phyloP scores from a whole-genome alignment of 2,113 vertebrate genomes.

The Pantherophis guttatus region DNA sequence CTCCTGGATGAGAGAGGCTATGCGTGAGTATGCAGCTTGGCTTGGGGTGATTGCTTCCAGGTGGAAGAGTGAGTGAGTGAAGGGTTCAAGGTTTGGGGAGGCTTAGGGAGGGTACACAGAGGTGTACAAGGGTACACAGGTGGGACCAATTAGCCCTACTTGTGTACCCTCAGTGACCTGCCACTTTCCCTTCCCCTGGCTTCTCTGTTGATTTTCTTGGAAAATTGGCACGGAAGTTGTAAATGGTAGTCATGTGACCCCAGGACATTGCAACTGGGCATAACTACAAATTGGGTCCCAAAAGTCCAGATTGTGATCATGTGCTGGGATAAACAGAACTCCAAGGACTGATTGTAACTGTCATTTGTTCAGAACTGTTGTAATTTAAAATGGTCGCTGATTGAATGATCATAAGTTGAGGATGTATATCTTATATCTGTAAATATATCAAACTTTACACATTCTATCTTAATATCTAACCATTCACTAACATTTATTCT shows the following conservation, averaged over 20 bases:
- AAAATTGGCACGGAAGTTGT: not conserved
- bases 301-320: not conserved
- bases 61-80: not conserved
- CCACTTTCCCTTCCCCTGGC: not conserved
- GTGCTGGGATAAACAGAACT: not conserved
- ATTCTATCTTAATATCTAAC: not conserved
- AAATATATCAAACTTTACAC: not conserved
- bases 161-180: not conserved
- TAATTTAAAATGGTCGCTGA: not conserved
- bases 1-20: not conserved
- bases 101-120: not conserved
- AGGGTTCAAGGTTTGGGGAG: not conserved
- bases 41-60: not conserved
- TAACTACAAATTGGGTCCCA: not conserved
- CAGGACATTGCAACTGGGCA: not conserved
- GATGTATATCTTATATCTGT: not conserved
- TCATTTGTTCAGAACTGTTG: not conserved
- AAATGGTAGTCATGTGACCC: not conserved
- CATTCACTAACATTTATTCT: not conserved
- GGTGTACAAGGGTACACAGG: not conserved
- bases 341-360: not conserved
- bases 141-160: not conserved
- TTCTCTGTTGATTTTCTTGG: not conserved
- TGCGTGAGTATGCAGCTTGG: not conserved
- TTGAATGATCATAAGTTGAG: not conserved